Evolutionary conservation across 2,113 vertebrate species (phyloP), one percentile per base, ranked within the genome.

Genomic region (Bos javanicus): DNA sequence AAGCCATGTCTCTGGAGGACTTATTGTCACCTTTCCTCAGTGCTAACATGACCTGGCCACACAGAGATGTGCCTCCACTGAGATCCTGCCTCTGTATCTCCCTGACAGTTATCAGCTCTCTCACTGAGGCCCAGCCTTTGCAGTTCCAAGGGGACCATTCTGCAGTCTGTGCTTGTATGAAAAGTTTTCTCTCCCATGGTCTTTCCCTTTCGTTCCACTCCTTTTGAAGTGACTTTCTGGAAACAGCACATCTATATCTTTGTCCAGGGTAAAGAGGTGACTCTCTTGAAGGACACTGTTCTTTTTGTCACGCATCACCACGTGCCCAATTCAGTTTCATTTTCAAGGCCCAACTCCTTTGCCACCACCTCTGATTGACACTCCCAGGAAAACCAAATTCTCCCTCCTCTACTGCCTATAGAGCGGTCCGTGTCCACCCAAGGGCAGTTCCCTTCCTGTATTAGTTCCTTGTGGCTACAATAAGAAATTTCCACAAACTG

Each of bases 41-140:
- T 16, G 33, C 12, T 78, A 14, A 4, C 17, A 2, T 26, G 10
- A 6, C 15, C 59, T 81, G 28, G 16, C 59, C 71, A n/a, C 67
- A 30, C 21, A 67, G 13, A n/a, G 19, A 2, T n/a, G 5, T 21
- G 3, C 16, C 15, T 59, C 54, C 83, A 15, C 25, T 60, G 39
- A 57, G 43, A 23, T 14, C 30, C 54, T 76, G 71, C 13, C 52
- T 84, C 11, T 90, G 26, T 33, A 26, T 46, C 0, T 21, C 28
- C 26, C 0, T 14, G 28, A 25, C 26, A 43, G 6, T 4, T 83
- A 8, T 5, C n/a, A 12, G 26, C 36, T 78, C 11, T 25, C 3
- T 11, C 2, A 1, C 48, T n/a, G 16, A n/a, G 21, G 2, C 9
- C 19, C 5, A 56, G 19, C 6, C 36, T 78, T n/a, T 33, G 33